These are phyloP conservation scores for Hirtodrosophila cameraria DNA, from an alignment of 2,888 invertebrate genomes.

Conservation along the genomic window DNA sequence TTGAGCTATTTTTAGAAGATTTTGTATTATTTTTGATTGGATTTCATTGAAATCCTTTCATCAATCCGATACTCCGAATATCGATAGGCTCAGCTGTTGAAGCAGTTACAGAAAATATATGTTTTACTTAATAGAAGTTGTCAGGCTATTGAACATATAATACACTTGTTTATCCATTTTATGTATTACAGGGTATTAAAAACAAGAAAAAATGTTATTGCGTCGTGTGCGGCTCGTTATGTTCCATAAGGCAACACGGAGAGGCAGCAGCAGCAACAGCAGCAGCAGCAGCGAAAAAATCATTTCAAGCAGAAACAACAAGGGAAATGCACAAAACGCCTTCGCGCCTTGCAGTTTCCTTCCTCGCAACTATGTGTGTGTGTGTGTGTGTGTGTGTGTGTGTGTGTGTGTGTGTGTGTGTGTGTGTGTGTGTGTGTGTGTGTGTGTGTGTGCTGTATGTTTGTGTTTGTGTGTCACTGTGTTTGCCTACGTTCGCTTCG, in stretches of 20 bases:
- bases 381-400: constrained; percentile 2
- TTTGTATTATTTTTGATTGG: too few relatives aligned
- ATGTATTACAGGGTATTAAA: constrained; percentile 14
- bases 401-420: constrained; percentile 1
- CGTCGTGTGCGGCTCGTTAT: constrained; percentile 73
- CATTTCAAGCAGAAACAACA: constrained; percentile 79
- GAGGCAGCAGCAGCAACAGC: constrained; percentile 23
- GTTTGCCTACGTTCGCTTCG: constrained; percentile 80
- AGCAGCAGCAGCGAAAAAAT: constrained; percentile 51
- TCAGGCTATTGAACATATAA: too few relatives aligned
- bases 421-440: constrained; percentile 17
- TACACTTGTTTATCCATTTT: not conserved
- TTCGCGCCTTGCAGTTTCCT: constrained; percentile 58
- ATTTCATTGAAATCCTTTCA: too few relatives aligned
- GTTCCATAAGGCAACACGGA: constrained; percentile 46
- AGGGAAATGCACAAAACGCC: constrained; percentile 75
- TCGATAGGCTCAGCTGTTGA: too few relatives aligned
- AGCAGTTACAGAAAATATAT: too few relatives aligned
- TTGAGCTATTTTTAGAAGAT: too few relatives aligned
- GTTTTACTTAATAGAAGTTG: not conserved
- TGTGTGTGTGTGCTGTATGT: constrained; percentile 56
- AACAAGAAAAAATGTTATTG: constrained; percentile 56
- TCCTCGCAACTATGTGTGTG: constrained; percentile 18
- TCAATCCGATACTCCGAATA: too few relatives aligned
- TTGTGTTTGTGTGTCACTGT: constrained; percentile 44